phyloP scores from a whole-genome alignment of 2,113 vertebrate species.

The Solenodon paradoxus region DNA sequence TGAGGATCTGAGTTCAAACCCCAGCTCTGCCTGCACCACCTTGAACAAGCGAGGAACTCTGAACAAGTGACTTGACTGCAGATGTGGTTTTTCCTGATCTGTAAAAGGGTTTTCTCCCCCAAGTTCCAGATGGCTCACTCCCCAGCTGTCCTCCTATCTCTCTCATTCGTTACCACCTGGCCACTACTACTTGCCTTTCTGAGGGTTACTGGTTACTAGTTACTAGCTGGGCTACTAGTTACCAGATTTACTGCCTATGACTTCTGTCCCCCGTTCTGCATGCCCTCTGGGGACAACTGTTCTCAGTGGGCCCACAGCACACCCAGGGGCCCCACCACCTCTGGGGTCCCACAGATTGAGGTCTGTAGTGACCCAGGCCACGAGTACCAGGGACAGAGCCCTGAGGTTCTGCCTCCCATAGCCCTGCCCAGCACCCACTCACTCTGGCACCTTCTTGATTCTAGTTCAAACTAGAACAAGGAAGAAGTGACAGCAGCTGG shows the following conservation, averaged over 20 bases:
- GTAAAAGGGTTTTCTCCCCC: background rate
- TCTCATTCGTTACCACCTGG: background rate
- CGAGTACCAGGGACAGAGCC: background rate
- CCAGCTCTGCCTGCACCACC: background rate
- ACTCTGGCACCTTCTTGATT: background rate
- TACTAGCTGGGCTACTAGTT: too few relatives aligned
- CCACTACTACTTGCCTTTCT: background rate
- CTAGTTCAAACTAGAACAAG: background rate
- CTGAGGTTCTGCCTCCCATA: background rate
- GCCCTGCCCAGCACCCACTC: fast-evolving
- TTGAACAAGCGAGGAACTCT: background rate
- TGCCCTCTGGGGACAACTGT: background rate
- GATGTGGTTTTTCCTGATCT: background rate
- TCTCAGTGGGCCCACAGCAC: background rate
- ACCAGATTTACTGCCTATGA: background rate
- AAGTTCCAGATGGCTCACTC: too few relatives aligned
- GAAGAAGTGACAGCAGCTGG: background rate
- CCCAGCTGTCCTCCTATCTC: fast-evolving
- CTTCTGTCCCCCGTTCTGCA: background rate
- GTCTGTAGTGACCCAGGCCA: background rate
- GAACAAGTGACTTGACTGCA: background rate
- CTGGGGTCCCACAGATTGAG: background rate
- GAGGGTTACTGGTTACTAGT: too few relatives aligned
- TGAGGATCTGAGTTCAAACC: background rate
- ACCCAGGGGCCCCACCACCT: fast-evolving